Evolutionary conservation across 2,797 vertebrate genomes (phyloP).

Genomic region (Vireo griseus): DNA sequence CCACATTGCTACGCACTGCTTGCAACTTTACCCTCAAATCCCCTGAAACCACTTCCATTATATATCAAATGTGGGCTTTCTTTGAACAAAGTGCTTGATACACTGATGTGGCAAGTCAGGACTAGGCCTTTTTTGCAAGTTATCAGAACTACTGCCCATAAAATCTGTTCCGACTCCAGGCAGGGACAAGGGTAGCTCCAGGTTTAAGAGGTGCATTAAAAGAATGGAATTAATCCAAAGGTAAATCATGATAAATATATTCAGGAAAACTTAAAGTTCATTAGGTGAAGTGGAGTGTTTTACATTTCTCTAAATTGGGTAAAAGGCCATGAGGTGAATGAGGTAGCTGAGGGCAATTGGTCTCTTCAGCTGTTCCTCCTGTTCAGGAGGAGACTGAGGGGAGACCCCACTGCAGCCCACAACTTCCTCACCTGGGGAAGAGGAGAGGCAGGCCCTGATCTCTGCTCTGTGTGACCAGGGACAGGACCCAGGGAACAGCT

Average conservation of each 20-base stretch:
- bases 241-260: neutral
- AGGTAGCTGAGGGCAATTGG: neutral
- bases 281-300: neutral
- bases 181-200: neutral
- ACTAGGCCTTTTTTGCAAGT: neutral
- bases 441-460: neutral
- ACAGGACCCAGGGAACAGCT: accelerated
- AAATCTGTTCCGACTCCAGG: neutral
- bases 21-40: neutral
- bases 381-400: neutral
- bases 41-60: neutral
- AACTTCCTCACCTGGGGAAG: accelerated
- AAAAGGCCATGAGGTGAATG: accelerated
- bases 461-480: neutral
- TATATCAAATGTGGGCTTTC: neutral
- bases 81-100: neutral
- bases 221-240: neutral
- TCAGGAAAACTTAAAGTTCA: neutral
- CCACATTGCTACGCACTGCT: neutral
- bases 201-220: neutral
- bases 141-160: neutral
- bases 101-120: neutral
- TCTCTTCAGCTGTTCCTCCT: neutral
- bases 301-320: neutral
- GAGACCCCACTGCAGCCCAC: neutral